Conservation (phyloP, 2,797 vertebrate genomes). For the Cyclopterus lumpus region DNA sequence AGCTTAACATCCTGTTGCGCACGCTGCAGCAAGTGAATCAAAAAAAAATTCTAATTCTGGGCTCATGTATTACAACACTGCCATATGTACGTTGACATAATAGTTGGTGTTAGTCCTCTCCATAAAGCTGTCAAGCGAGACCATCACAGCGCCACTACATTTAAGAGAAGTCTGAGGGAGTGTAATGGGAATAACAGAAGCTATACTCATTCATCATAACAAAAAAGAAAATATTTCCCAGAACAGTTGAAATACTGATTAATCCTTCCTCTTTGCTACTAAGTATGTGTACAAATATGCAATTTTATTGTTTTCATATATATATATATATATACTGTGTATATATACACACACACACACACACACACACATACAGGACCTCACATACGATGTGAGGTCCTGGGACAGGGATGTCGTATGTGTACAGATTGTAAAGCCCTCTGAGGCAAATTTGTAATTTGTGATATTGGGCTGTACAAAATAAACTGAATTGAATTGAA, state of each 20-base stretch:
- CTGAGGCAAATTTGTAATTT: too few species aligned
- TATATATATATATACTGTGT: not conserved
- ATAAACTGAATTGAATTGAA: too few species aligned
- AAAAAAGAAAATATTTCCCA: not conserved
- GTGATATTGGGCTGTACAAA: too few species aligned
- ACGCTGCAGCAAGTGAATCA: not conserved
- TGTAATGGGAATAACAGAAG: not conserved
- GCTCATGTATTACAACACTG: not conserved
- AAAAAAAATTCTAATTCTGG: not conserved
- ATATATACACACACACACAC: too few species aligned
- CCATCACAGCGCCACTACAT: not conserved
- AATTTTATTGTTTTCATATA: not conserved
- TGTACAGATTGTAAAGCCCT: too few species aligned
- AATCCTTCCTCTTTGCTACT: not conserved
- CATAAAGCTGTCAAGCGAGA: not conserved
- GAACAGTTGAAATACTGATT: not conserved
- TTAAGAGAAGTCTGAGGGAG: not conserved
- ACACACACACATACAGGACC: too few species aligned
- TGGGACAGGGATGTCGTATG: too few species aligned
- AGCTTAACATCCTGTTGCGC: not conserved
- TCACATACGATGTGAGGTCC: too few species aligned
- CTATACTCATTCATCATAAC: not conserved
- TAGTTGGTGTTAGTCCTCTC: not conserved
- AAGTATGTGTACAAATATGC: not conserved
- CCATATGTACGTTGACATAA: not conserved